Evolutionary conservation across 2,888 invertebrate genomes (phyloP).

Genomic region (Drosophila nigricruria): DNA sequence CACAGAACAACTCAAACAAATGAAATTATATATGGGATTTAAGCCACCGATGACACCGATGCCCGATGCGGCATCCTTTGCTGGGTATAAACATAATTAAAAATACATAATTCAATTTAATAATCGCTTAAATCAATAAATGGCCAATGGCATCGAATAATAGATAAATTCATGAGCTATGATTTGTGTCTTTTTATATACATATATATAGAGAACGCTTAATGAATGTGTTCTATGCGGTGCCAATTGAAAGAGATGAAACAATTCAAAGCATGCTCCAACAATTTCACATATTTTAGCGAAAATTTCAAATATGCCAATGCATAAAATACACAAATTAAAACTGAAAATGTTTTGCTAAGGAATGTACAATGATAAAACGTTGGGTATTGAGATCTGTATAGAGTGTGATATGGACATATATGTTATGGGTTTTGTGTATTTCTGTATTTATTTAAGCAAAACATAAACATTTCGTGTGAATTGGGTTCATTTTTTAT

Average conservation of each 20-base stretch:
- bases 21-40: slow-evolving; percentile 16
- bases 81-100: slow-evolving; percentile 38
- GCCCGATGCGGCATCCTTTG: slow-evolving; percentile 11
- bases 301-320: slow-evolving; percentile 51
- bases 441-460: slow-evolving; percentile 8
- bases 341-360: background rate
- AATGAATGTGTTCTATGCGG: slow-evolving; percentile 36
- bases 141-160: slow-evolving; percentile 26
- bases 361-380: slow-evolving; percentile 11
- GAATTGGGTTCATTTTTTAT: background rate
- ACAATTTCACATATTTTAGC: slow-evolving; percentile 42
- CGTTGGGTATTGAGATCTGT: slow-evolving; percentile 13
- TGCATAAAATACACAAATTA: slow-evolving; percentile 20
- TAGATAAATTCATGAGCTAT: slow-evolving; percentile 11
- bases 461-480: slow-evolving; percentile 38
- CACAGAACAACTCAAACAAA: slow-evolving; percentile 55
- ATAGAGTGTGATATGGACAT: slow-evolving; percentile 12
- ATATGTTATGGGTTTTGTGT: slow-evolving; percentile 24
- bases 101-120: slow-evolving; percentile 53
- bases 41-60: background rate
- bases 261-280: slow-evolving; percentile 61
- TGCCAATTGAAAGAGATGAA: slow-evolving; percentile 64
- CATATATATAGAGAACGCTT: background rate
- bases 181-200: slow-evolving; percentile 17
- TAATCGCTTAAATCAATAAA: slow-evolving; percentile 35